Base-by-base conservation (phyloP, 1,140 invertebrate genomes). In the Penaeus vannamei region DNA sequence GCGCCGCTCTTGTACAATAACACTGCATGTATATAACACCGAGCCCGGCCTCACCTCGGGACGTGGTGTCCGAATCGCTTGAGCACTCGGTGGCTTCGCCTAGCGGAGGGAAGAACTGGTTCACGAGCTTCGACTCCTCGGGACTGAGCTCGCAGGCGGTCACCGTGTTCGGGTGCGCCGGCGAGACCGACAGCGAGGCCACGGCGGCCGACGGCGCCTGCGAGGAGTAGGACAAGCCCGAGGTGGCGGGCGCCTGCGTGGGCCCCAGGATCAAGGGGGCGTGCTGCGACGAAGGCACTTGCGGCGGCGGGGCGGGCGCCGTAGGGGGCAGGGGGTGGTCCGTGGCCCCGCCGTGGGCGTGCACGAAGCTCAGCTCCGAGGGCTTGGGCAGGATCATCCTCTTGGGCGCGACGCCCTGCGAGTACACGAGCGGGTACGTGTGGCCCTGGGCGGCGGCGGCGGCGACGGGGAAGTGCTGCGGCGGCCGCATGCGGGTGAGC, bases 71-170 rank as follows among this genome's bases (percentile, higher is more conserved):
- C 12, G 82, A 62, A 72, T 79, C 87, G 26, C 59, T 77, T 22
- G 81, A 79, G 69, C 66, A 84, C 46, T 89, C 87, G 5, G 82
- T 62, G 62, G 46, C 80, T 46, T 87, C 86, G 29, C 23, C 60
- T 17, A 85, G n/a, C 42, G 87, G 59, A 53, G 87, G 87, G 14
- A 89, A 83, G 42, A 89, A 72, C 82, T 89, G 87, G 29, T 42
- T 89, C 23, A 89, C 82, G 29, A 89, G 46, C 53, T 89, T 84
- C 53, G 14, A 66, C 66, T 89, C 87, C 26, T 89, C 87, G 10
- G 87, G 87, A 53, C 87, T 89, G 12, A 89, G 82, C 36, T 84
- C 87, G 53, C 87, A 84, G 36, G 83, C 29, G n/a, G 59, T 59
- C 2, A 89, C 69, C 17, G 60, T 61, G 46, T 32, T 36, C 0